These are phyloP conservation scores for Passer domesticus DNA, from an alignment of 2,113 vertebrate genomes.

Conservation along the genomic window DNA sequence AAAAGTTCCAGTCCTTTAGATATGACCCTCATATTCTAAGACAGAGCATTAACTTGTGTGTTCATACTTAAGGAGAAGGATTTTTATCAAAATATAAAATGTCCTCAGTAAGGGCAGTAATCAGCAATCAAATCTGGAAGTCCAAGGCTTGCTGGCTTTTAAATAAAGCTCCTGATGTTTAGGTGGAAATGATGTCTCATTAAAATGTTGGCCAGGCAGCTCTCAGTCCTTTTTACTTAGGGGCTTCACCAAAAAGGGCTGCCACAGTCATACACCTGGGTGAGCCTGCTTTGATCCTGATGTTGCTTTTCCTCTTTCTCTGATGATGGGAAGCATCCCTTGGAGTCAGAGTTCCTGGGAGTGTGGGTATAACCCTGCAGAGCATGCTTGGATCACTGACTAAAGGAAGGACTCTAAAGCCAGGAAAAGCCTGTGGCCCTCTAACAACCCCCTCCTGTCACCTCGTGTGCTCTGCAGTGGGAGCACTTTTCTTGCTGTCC, in stretches of 20 bases:
- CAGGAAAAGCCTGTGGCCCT: not conserved
- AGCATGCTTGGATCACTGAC: not conserved
- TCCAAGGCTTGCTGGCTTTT: not conserved
- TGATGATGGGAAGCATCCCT: not conserved
- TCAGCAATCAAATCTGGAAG: not conserved
- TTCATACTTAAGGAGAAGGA: not conserved
- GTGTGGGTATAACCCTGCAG: not conserved
- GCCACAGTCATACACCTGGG: too few species aligned
- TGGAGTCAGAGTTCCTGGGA: not conserved
- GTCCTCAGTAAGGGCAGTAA: not conserved
- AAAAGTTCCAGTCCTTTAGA: not conserved
- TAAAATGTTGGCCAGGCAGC: not conserved
- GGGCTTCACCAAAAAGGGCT: not conserved
- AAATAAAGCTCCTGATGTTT: not conserved
- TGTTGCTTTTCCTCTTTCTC: not conserved
- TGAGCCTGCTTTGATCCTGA: not conserved
- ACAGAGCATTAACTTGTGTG: not conserved
- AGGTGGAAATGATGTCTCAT: not conserved
- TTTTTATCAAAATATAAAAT: not conserved
- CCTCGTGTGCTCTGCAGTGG: rapidly evolving
- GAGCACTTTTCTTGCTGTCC: not conserved
- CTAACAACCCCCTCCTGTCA: not conserved
- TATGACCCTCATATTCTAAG: not conserved
- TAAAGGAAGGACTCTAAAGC: not conserved
- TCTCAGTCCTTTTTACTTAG: not conserved